These are phyloP conservation scores for Erpobdella octoculata DNA, from an alignment of 2,888 invertebrate genomes.

Conservation along the genomic window DNA sequence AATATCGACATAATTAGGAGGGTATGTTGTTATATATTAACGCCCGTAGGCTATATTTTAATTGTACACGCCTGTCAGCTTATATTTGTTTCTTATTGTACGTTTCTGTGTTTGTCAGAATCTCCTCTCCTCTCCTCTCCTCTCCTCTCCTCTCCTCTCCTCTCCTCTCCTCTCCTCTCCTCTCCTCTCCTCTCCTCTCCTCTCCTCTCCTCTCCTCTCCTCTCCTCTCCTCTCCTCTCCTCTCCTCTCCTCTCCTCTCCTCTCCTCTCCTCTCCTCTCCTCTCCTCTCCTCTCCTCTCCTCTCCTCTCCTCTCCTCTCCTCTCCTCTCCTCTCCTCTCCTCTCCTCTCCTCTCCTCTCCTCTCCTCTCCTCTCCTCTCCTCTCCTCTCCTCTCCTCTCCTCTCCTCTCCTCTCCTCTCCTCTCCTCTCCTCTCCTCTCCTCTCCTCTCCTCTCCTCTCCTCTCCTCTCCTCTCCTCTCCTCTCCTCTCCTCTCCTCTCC, in stretches of 20 bases:
- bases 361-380: constrained; percentile 14
- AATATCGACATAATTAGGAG: too few relatives aligned
- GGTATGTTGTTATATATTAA: too few relatives aligned
- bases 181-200: constrained; percentile 2
- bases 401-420: not conserved
- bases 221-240: constrained; percentile 2
- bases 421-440: not conserved
- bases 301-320: constrained; percentile 2
- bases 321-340: constrained; percentile 2
- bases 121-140: not conserved
- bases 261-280: not conserved
- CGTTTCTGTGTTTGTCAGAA: too few relatives aligned
- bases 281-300: constrained; percentile 2
- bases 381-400: constrained; percentile 11
- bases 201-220: constrained; percentile 2
- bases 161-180: constrained; percentile 2
- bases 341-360: not conserved
- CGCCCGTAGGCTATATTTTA: too few relatives aligned
- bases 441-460: constrained; percentile 12
- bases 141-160: constrained; percentile 2
- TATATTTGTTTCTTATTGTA: too few relatives aligned
- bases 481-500: constrained; percentile 17
- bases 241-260: constrained; percentile 2
- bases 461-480: constrained; percentile 20
- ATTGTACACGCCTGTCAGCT: too few relatives aligned